Base-by-base conservation (phyloP, 2,888 invertebrate genomes). In the Polyommatus icarus region DNA sequence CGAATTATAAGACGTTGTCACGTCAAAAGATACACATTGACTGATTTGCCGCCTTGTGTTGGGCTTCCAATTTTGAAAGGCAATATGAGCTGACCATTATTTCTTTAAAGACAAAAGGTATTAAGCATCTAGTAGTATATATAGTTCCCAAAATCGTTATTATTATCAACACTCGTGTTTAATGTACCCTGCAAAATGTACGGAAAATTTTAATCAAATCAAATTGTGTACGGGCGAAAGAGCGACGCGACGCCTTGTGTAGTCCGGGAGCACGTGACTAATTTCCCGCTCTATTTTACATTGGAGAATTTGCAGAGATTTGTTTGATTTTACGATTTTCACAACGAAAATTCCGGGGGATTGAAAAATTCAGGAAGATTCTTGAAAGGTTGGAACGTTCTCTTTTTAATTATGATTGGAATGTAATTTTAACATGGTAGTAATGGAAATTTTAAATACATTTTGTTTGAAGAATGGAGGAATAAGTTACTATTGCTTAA, bases 131-230 rank as follows among this genome's bases (percentile, higher is more conserved):
- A n/a, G n/a, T n/a, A n/a, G n/a, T n/a, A n/a, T n/a, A n/a, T n/a
- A n/a, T n/a, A n/a, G n/a, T n/a, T n/a, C 4, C 18, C 5, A 18
- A 54, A 54, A 18, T 15, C 1, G 12, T 54, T 18, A 18, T 18
- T 54, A 54, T 54, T 8, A 59, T 59, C 59, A 59, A 32, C 1
- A 12, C 29, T 32, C 67, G 29, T 67, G 40, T 40, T 72, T 40
- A 20, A 40, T 72, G 72, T 36, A 72, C 72, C 72, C n/a, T 20
- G 36, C 7, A 72, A 24, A 71, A 40, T 36, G 72, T 72, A 20
- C n/a, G 40, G 40, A 72, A 71, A 71, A 71, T 71, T 71, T 71
- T 72, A 72, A 72, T 72, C n/a, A 72, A 72, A 72, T 72, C 72
- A 72, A 72, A 72, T 72, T 72, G 72, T 72, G n/a, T 72, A n/a